Evolutionary conservation across 2,888 invertebrate species (phyloP).

Genomic region (Ochropacha duplaris): DNA sequence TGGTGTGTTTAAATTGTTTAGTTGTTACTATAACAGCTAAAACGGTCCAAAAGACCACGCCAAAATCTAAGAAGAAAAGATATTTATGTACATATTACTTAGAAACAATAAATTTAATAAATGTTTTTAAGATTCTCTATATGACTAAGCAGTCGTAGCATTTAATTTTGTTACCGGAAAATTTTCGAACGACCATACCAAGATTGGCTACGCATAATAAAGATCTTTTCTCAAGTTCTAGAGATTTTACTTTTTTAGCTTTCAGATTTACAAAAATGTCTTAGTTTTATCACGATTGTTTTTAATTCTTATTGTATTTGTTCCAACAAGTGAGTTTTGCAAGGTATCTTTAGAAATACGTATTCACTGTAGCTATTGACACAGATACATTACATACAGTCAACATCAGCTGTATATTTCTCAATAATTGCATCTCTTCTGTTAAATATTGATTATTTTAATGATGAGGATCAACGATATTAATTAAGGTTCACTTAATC

Average conservation of each 20-base stretch:
- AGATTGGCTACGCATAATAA: too few species aligned
- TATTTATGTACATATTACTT: too few species aligned
- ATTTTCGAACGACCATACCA: neutral
- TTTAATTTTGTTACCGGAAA: neutral
- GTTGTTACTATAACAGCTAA: neutral
- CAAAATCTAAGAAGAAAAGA: too few species aligned
- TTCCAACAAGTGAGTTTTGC: neutral
- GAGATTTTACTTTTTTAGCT: too few species aligned
- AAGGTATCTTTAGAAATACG: neutral
- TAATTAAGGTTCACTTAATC: too few species aligned
- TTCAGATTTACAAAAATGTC: too few species aligned
- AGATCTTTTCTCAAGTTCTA: neutral
- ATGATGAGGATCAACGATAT: neutral
- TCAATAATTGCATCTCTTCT: neutral
- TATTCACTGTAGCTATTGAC: neutral
- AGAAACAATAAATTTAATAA: too few species aligned
- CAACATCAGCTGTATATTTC: neutral
- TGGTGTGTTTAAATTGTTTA: conserved; percentile 10
- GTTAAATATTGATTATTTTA: neutral
- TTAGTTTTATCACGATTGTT: too few species aligned
- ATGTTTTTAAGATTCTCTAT: too few species aligned
- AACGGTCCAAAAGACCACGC: neutral
- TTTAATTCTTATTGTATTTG: neutral
- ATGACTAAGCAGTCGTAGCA: too few species aligned
- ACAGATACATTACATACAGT: neutral